Evolutionary conservation across 2,797 vertebrate genomes (phyloP).

Genomic region (Acestrorhynchus altus): DNA sequence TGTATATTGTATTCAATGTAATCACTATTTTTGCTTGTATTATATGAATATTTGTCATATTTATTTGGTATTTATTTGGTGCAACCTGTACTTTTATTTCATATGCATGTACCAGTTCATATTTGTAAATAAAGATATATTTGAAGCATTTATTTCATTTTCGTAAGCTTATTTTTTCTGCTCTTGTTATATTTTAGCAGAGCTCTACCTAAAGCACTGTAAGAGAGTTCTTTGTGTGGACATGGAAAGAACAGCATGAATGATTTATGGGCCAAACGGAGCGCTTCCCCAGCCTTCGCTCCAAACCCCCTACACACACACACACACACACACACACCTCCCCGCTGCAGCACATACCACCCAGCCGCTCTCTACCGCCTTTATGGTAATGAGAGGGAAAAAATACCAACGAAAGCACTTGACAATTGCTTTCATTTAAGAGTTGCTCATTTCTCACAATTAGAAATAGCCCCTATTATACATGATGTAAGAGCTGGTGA

Average conservation of each 20-base stretch:
- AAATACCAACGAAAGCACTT: conserved; percentile 36
- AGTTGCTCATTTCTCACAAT: conserved; percentile 46
- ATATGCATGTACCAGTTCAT: neutral
- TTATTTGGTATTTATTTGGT: too few relatives aligned
- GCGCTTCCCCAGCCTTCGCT: conserved; percentile 48
- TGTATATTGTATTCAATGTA: neutral
- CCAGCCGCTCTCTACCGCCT: conserved; percentile 33
- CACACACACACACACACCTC: conserved; percentile 33
- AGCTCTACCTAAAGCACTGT: conserved; percentile 33
- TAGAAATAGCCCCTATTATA: conserved; percentile 42
- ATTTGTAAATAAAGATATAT: neutral
- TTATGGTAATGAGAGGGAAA: conserved; percentile 53
- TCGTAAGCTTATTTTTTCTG: neutral
- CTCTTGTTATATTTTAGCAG: conserved; percentile 18
- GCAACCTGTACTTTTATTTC: neutral
- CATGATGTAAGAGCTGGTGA: neutral
- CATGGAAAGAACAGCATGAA: conserved; percentile 55
- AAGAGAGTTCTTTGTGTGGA: conserved; percentile 54
- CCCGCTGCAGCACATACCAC: conserved; percentile 24
- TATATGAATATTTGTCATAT: neutral
- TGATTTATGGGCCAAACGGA: conserved; percentile 61
- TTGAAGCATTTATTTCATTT: neutral
- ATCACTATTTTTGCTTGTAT: neutral
- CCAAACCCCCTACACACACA: conserved; percentile 40
- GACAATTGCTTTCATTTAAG: conserved; percentile 43